These are phyloP conservation scores for Hippopotamyrus pictus DNA, from an alignment of 2,797 vertebrate genomes.

Conservation along the genomic window DNA sequence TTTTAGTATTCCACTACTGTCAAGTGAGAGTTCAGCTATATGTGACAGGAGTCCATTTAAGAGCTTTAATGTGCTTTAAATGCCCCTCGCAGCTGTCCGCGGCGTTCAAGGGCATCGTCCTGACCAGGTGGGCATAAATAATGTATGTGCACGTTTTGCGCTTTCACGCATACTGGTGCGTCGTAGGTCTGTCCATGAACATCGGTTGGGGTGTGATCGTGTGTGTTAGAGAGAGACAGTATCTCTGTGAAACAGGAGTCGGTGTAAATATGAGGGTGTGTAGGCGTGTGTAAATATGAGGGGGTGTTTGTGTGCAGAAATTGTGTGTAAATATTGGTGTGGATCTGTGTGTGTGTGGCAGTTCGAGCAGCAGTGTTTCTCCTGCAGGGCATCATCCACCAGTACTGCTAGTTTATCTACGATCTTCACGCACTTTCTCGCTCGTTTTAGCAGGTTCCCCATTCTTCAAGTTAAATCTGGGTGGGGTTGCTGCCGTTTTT, in stretches of 20 bases:
- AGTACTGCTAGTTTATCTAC: neutral
- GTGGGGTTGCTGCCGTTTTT: neutral
- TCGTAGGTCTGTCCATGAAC: neutral
- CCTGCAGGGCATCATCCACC: neutral
- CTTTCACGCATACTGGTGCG: neutral
- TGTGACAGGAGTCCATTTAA: neutral
- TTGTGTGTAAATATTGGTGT: neutral
- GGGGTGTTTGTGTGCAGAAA: constrained; percentile 3
- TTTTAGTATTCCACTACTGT: constrained; percentile 21
- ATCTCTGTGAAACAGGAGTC: neutral
- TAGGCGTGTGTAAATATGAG: constrained; percentile 1
- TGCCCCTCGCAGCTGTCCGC: neutral
- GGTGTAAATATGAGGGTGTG: constrained; percentile 10
- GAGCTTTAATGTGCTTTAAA: neutral
- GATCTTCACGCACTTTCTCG: neutral
- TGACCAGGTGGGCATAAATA: neutral
- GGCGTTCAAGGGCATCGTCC: neutral
- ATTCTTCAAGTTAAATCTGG: neutral
- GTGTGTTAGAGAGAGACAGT: neutral
- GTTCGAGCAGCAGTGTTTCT: neutral
- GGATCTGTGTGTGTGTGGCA: neutral
- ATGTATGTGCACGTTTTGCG: neutral
- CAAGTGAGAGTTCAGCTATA: constrained; percentile 17
- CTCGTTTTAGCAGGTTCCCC: neutral
- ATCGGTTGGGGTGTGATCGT: neutral